Evolutionary conservation across 2,797 vertebrate species (phyloP), one percentile per base, ranked within the genome.

Genomic region (Lepilemur ruficaudatus): DNA sequence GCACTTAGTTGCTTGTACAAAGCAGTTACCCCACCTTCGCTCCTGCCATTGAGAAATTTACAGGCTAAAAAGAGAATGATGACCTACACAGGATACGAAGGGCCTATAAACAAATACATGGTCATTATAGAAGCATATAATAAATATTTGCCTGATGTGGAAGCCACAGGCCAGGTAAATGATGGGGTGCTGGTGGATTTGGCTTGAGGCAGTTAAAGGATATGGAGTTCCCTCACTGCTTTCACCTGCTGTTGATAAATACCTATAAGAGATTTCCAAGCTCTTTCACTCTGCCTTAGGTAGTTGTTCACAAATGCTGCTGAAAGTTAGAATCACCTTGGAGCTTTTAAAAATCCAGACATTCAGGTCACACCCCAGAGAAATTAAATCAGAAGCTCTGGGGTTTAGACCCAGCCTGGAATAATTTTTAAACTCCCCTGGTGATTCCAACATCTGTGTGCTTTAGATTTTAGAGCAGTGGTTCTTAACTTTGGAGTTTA

Each of bases 71-170:
- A 82, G 38, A 91, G 10, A 55, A 79, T n/a, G 86, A 95, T 48
- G 80, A 90, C 22, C 41, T 28, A 92, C 80, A n/a, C 13, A 87
- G 83, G 81, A 88, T 81, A 88, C 65, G 90, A 92, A 88, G 72
- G 10, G 50, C 46, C 57, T 79, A 93, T 88, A 93, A 96, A 81
- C 52, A 89, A 83, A 92, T 46, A 84, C 43, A 50, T 41, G 61
- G 23, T 92, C 38, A 46, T 94, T 88, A 93, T 11, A 67, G 78
- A 90, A 92, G 87, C 55, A 90, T 10, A 72, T 75, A 88, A 73
- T 73, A 97, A 87, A 90, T 48, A 86, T 35, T 72, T 93, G 59
- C 57, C 32, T 86, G 38, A 20, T 3, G 30, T 52, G 70, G 72
- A 84, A 94, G 55, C 87, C 72, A 90, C 61, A 85, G 67, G 59